Conservation (phyloP, 1,140 invertebrate species). For the Cydia splendana region DNA sequence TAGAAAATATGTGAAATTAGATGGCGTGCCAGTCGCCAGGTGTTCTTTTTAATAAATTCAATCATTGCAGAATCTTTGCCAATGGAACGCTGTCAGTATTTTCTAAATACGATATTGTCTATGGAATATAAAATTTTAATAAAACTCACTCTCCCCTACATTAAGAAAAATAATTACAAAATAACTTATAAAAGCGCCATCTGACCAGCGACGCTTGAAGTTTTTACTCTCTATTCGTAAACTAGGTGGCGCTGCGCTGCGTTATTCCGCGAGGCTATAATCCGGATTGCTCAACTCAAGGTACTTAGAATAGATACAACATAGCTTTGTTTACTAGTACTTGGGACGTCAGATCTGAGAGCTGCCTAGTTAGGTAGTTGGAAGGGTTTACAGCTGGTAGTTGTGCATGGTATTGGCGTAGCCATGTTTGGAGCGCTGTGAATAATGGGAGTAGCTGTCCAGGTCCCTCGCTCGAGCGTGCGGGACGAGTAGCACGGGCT, state of each 20-base stretch:
- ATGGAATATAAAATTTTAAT: neutral
- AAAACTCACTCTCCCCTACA: neutral
- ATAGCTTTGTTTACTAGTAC: too few species aligned
- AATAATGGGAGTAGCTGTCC: constrained; percentile 88
- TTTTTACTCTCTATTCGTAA: neutral
- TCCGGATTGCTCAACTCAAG: neutral
- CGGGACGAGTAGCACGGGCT: constrained; percentile 91
- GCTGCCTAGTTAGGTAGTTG: constrained; percentile 2
- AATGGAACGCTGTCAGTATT: neutral
- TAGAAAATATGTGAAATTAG: neutral
- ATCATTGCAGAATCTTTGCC: neutral
- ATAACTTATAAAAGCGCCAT: constrained; percentile 44
- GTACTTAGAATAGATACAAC: neutral
- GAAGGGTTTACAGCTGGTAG: constrained; percentile 82
- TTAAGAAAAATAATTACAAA: constrained; percentile 28
- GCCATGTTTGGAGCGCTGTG: constrained; percentile 75
- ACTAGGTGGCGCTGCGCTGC: neutral
- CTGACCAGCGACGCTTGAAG: constrained; percentile 36
- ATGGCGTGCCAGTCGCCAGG: neutral
- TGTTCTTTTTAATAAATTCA: neutral
- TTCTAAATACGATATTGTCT: neutral
- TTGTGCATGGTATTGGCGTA: constrained; percentile 83
- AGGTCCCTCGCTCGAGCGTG: constrained; percentile 72
- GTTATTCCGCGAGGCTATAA: neutral
- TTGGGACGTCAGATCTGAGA: too few species aligned